These are phyloP conservation scores for Cylindroiulus punctatus DNA, from an alignment of 2,888 invertebrate species.

Conservation along the genomic window DNA sequence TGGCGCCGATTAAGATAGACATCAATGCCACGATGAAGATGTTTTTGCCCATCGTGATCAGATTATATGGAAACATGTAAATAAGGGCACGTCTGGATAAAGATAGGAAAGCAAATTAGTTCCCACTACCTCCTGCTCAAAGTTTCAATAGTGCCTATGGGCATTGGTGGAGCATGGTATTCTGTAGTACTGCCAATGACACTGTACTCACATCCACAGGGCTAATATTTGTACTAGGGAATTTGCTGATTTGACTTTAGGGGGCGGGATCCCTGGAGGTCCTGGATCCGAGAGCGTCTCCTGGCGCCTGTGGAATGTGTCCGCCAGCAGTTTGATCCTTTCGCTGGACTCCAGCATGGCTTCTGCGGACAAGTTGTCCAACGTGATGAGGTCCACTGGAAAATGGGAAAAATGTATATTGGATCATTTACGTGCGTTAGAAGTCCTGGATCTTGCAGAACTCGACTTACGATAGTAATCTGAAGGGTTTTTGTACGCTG, in stretches of 20 bases:
- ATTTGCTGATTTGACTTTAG: conserved; percentile 74
- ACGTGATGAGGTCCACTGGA: conserved; percentile 88
- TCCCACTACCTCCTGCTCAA: not conserved
- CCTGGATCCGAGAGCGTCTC: conserved; percentile 76
- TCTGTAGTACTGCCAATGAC: not conserved
- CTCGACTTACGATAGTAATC: conserved; percentile 80
- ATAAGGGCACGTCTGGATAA: conserved; percentile 69
- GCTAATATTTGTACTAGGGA: conserved; percentile 78
- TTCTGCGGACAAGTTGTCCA: conserved; percentile 92
- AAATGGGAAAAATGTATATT: no score
- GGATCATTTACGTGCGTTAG: not conserved
- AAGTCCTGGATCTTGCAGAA: not conserved
- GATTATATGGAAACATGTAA: conserved; percentile 85
- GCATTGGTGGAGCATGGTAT: no score
- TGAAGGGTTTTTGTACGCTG: conserved; percentile 94
- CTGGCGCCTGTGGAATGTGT: conserved; percentile 79
- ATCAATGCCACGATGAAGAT: conserved; percentile 82
- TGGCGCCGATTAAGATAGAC: conserved; percentile 84
- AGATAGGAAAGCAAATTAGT: not conserved
- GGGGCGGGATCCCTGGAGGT: conserved; percentile 80
- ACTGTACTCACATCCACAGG: conserved; percentile 71
- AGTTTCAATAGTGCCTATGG: no score
- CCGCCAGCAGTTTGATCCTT: conserved; percentile 88
- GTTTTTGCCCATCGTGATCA: conserved; percentile 81
- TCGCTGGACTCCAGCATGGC: conserved; percentile 95